Evolutionary conservation across 2,113 vertebrate species (phyloP).

Genomic region (Heteronetta atricapilla): DNA sequence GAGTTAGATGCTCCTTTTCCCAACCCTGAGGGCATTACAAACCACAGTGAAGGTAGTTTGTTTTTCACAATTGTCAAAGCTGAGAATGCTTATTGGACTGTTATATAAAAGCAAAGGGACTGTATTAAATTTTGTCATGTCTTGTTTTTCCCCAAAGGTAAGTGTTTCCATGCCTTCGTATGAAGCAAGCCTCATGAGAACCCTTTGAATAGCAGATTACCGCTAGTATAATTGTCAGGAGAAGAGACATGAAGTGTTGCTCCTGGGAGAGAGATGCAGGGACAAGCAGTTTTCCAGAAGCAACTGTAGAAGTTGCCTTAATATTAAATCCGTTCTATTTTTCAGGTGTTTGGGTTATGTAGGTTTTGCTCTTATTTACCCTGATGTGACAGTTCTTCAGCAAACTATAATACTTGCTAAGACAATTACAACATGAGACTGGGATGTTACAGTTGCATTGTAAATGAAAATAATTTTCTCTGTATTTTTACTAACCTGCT

Average conservation of each 20-base stretch:
- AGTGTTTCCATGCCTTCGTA: not conserved
- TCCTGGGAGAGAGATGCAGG: not conserved
- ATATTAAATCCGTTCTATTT: not conserved
- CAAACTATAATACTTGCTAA: not conserved
- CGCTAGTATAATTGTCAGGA: not conserved
- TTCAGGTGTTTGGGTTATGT: not conserved
- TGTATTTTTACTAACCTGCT: not conserved
- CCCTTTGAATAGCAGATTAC: not conserved
- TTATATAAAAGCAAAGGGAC: not conserved
- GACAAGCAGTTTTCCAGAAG: not conserved
- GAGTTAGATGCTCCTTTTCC: not conserved
- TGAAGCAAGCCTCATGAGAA: not conserved
- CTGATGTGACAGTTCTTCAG: not conserved
- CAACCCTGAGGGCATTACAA: not conserved
- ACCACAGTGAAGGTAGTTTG: not conserved
- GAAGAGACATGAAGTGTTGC: not conserved
- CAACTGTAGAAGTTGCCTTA: not conserved
- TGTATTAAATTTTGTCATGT: not conserved
- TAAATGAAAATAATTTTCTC: not conserved
- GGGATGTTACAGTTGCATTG: not conserved
- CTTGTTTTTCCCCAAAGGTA: not conserved
- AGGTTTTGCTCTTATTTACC: not conserved
- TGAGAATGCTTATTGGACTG: not conserved
- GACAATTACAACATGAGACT: not conserved
- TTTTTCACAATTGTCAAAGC: not conserved